Evolutionary conservation across 2,113 vertebrate genomes (phyloP).

Genomic region (Alexandromys fortis): DNA sequence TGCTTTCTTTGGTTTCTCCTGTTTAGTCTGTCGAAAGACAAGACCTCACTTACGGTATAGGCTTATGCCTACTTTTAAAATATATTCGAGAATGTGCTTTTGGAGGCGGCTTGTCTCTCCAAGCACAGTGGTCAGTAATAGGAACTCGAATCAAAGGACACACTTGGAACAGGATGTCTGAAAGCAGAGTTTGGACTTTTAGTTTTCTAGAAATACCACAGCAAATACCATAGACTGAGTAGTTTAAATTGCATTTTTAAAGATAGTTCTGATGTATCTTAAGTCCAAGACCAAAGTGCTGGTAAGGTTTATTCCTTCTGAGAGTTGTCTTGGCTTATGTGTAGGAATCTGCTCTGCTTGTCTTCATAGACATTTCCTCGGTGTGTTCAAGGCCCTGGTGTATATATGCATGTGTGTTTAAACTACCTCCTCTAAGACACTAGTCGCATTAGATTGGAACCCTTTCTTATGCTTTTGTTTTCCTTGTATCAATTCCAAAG

Average conservation of each 20-base stretch:
- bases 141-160: not conserved
- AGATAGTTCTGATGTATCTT: not conserved
- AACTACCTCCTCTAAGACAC: not conserved
- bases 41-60: not conserved
- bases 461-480: not conserved
- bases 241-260: not conserved
- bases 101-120: not conserved
- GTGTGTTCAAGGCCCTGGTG: not conserved
- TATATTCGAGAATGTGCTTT: not conserved
- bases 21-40: not conserved
- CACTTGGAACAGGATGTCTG: not conserved
- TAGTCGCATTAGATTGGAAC: not conserved
- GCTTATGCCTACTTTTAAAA: not conserved
- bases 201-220: not conserved
- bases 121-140: not conserved
- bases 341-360: not conserved
- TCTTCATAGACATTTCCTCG: not conserved
- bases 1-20: not conserved
- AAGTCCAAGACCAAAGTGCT: not conserved
- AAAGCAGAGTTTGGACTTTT: not conserved
- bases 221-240: not conserved
- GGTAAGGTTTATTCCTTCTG: not conserved
- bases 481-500: not conserved
- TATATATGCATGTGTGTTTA: not conserved
- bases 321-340: not conserved